Evolutionary conservation across 2,888 invertebrate species (phyloP), one percentile per base, ranked within the genome.

Genomic region (Lymantria monacha): DNA sequence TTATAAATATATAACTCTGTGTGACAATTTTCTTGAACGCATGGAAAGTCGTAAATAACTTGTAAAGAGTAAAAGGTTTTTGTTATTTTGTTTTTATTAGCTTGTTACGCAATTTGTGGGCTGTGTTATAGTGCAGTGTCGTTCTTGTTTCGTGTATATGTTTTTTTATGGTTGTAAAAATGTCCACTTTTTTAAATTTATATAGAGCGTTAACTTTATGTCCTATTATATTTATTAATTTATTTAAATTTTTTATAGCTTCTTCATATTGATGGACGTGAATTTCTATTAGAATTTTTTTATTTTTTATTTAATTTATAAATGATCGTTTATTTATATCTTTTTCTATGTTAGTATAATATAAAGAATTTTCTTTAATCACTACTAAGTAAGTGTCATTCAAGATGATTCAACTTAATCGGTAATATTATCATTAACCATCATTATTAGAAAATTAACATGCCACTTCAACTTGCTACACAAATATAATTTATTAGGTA

Each of bases 21-120:
- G 63, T 64, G 63, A 64, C 66, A 57, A 55, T 59, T 60, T 70
- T 65, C 46, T 57, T 60, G 50, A 42, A 40, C 57, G 67, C 63
- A 66, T 72, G 69, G 68, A 68, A 71, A 78, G 73, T 76, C 75
- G 70, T 83, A 82, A 82, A 83, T 74, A 73, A 78, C 64, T 65
- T 57, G 69, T 61, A 56, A 69, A 72, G 66, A 71, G 68, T 72
- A 83, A 79, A 74, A 74, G 65, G 69, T 69, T 79, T 78, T 78
- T 72, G 72, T 72, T 71, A 76, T 59, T 80, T 83, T 81, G 76
- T 78, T 59, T 80, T 83, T 81, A 77, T 78, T 71, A 63, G 59
- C 46, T 51, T 55, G 63, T 84, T 81, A 76, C 70, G 74, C 74
- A 81, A 84, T 72, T 70, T 72, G 63, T 73, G 73, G 76, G 58